These are phyloP conservation scores for Phrynosoma platyrhinos DNA, from an alignment of 2,113 vertebrate genomes.

Conservation along the genomic window DNA sequence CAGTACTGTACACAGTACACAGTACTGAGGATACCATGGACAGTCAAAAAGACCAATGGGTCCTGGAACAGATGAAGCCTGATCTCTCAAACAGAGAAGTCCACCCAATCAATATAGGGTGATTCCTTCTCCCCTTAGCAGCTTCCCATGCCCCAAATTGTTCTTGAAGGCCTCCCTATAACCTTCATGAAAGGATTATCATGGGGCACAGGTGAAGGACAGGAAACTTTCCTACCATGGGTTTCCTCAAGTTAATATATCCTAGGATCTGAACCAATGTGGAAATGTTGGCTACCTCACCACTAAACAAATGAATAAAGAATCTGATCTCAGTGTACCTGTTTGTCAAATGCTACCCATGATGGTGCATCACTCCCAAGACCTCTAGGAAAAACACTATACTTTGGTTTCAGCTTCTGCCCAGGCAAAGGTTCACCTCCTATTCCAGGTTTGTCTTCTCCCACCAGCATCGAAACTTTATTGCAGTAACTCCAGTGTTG, in stretches of 20 bases:
- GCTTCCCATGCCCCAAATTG: not conserved
- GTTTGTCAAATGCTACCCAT: conserved; percentile 92
- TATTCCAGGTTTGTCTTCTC: conserved; percentile 83
- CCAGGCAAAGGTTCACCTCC: conserved; percentile 81
- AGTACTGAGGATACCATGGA: too few relatives aligned
- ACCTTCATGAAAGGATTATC: not conserved
- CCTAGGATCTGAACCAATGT: not conserved
- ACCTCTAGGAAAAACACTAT: conserved; percentile 77
- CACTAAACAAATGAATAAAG: not conserved
- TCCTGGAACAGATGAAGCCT: too few relatives aligned
- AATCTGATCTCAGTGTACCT: conserved; percentile 77
- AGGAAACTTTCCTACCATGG: not conserved
- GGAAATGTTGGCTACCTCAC: not conserved
- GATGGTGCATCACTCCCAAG: conserved; percentile 74
- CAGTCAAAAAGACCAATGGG: too few relatives aligned
- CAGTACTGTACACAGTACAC: too few relatives aligned
- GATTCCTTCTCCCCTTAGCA: not conserved
- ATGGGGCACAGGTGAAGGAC: too few relatives aligned
- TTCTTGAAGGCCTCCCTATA: not conserved
- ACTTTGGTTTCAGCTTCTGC: conserved; percentile 79
- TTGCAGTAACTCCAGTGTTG: conserved; percentile 86
- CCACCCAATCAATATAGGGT: not conserved
- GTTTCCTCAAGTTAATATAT: not conserved
- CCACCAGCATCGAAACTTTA: conserved; percentile 80
- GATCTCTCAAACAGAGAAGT: not conserved